Evolutionary conservation across 2,113 vertebrate species (phyloP).

Genomic region (Bubo bubo): DNA sequence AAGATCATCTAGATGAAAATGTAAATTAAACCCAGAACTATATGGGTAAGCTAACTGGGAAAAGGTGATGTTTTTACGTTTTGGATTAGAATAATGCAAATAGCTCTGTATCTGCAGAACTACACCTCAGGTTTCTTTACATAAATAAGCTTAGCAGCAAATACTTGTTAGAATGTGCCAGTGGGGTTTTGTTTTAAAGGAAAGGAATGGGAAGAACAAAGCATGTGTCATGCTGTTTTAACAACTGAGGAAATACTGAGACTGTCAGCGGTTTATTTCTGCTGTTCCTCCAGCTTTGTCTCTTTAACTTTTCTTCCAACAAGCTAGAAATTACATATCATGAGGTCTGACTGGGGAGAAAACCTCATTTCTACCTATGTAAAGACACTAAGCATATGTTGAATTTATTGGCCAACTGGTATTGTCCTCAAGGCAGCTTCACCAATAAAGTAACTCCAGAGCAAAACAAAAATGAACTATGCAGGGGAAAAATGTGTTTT

Average conservation of each 20-base stretch:
- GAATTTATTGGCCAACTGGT: conserved; percentile 58
- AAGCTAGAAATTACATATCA: neutral
- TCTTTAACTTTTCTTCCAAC: neutral
- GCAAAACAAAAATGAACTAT: conserved; percentile 28
- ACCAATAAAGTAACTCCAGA: conserved; percentile 37
- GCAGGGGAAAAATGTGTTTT: conserved; percentile 34
- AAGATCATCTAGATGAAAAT: neutral
- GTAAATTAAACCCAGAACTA: neutral
- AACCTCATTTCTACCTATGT: neutral
- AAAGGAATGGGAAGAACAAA: neutral
- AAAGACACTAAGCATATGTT: conserved; percentile 42
- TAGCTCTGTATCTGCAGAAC: neutral
- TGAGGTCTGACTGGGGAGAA: neutral
- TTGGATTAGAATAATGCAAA: neutral
- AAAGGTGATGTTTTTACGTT: neutral
- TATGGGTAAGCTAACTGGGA: neutral
- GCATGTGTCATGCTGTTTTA: neutral
- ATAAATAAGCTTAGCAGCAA: neutral
- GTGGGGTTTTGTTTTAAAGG: neutral
- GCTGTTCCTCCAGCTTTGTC: neutral
- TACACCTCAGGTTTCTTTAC: neutral
- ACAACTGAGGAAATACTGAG: neutral
- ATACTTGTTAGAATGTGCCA: neutral
- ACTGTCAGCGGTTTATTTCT: neutral
- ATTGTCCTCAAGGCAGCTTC: conserved; percentile 53